phyloP scores from a whole-genome alignment of 1,140 invertebrate species.

The Drosophila trapezifrons region DNA sequence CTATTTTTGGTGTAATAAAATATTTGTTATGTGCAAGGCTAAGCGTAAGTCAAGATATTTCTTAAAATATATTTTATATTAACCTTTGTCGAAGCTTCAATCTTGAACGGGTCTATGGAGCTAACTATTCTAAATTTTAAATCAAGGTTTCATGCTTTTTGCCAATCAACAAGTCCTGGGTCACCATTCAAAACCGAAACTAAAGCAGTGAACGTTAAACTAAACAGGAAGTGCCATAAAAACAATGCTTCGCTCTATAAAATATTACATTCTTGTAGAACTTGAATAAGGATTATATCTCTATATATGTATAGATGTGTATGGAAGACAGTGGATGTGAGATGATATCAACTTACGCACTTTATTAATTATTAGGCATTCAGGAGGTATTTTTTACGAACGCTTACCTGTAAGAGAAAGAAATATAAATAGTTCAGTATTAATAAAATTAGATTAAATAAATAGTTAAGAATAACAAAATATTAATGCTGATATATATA shows the following conservation, averaged over 20 bases:
- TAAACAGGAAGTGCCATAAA: constrained; percentile 66
- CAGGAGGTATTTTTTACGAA: constrained; percentile 12
- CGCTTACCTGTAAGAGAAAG: constrained; percentile 59
- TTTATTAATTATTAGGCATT: constrained; percentile 11
- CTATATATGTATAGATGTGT: constrained; percentile 12
- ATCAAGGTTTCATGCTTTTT: constrained; percentile 49
- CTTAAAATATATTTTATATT: constrained; percentile 2
- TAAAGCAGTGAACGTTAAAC: constrained; percentile 64
- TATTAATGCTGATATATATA: neutral
- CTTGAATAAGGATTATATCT: constrained; percentile 4
- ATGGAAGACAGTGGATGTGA: neutral
- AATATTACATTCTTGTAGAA: constrained; percentile 16
- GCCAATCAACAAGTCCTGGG: constrained; percentile 58
- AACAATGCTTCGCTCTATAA: constrained; percentile 48
- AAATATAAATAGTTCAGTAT: neutral
- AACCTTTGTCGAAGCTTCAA: constrained; percentile 45
- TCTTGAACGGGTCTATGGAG: constrained; percentile 54
- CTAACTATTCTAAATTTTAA: constrained; percentile 37
- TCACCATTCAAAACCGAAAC: constrained; percentile 72
- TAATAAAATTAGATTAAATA: too few species aligned
- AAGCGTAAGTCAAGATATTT: constrained; percentile 33
- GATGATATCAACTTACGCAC: constrained; percentile 34
- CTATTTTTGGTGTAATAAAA: neutral
- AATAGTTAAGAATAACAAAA: too few species aligned
- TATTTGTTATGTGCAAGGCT: constrained; percentile 36